Evolutionary conservation across 2,888 invertebrate genomes (phyloP).

Genomic region (Machimus atricapillus): DNA sequence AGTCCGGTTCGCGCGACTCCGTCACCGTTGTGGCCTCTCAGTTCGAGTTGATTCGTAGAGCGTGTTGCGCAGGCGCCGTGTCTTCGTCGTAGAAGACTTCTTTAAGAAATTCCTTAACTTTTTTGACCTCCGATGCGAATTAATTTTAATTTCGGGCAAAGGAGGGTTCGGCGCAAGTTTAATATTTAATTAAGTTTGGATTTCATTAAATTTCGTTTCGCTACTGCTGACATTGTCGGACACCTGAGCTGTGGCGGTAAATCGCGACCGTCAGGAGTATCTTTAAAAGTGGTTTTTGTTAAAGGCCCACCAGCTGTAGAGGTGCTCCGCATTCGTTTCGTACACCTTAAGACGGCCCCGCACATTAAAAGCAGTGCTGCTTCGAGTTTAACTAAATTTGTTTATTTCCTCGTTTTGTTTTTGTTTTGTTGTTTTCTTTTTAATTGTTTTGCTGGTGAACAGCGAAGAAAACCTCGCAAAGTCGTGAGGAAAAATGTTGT

Average conservation of each 20-base stretch:
- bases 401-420: constrained; percentile 9
- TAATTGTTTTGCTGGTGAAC: neutral
- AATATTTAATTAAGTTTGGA: neutral
- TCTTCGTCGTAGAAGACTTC: neutral
- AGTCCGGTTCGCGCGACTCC: constrained; percentile 36
- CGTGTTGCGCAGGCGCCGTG: constrained; percentile 46
- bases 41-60: constrained; percentile 40
- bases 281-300: neutral
- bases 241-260: neutral
- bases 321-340: neutral
- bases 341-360: neutral
- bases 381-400: constrained; percentile 31
- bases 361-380: neutral
- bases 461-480: neutral
- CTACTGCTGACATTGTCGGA: neutral
- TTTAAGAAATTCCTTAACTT: neutral
- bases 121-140: constrained; percentile 6
- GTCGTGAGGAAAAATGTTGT: constrained; percentile 23
- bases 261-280: neutral
- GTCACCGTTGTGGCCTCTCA: constrained; percentile 41
- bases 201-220: neutral
- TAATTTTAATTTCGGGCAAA: neutral
- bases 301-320: neutral
- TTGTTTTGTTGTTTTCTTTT: neutral
- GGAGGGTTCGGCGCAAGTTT: neutral